Percentiles rank a stretch among this genome's conserved stretches.
Evolutionary conservation across 92 coral and sea anemone genomes (phyloP).

Genomic region (Montipora capitata): DNA sequence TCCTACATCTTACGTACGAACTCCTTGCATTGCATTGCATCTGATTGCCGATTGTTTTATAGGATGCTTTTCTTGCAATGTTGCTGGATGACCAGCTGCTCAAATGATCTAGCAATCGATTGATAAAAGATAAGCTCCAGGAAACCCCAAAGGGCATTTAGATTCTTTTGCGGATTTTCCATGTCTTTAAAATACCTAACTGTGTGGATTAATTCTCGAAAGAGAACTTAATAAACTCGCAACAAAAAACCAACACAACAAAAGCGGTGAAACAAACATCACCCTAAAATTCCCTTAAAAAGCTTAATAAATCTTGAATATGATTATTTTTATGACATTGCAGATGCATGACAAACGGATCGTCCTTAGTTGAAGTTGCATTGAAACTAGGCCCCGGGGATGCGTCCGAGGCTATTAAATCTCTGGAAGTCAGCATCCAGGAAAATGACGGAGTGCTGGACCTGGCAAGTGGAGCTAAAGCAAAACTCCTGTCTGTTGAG

Average conservation of each 20-base stretch:
- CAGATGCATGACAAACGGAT: conserved; percentile 72
- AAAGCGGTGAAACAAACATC: no score
- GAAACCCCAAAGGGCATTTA: no score
- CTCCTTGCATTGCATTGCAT: not conserved
- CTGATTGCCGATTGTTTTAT: not conserved
- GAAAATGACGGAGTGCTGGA: conserved; percentile 67
- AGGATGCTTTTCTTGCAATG: not conserved
- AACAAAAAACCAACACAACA: no score
- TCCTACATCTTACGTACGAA: no score
- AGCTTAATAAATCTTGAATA: not conserved
- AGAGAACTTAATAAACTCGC: no score
- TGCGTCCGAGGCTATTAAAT: conserved; percentile 50
- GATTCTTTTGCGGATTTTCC: no score
- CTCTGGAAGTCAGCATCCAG: conserved; percentile 68
- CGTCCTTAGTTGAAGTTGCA: conserved; percentile 64
- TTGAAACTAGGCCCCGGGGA: conserved; percentile 64
- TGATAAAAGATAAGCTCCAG: not conserved
- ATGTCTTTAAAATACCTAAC: no score
- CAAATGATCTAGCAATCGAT: not conserved
- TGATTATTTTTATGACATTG: not conserved
- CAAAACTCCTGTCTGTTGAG: conserved; percentile 60
- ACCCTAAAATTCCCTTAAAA: not conserved
- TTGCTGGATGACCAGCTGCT: not conserved
- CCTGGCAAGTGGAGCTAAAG: conserved; percentile 53
- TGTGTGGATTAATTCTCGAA: no score